Evolutionary conservation across 1,140 invertebrate genomes (phyloP), one percentile per base, ranked within the genome.

Genomic region (Archegozetes longisetosus): DNA sequence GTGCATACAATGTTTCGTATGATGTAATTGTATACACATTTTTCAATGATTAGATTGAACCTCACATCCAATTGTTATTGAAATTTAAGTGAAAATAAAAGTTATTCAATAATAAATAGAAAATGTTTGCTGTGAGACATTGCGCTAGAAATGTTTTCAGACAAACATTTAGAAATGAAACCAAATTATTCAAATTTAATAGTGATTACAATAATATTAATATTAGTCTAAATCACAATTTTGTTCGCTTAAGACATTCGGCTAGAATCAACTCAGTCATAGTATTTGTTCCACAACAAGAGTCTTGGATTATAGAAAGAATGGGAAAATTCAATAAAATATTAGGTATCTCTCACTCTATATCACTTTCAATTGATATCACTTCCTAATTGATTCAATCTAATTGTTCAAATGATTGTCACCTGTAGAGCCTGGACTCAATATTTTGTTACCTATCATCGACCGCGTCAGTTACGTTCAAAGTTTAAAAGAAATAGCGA

Each of bases 391-490:
- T n/a, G n/a, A n/a, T n/a, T n/a, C n/a, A n/a, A n/a, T n/a, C n/a
- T n/a, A n/a, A 40, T 40, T 6, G 17, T 40, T 40, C 32, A 40
- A 17, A 40, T 40, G 32, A 40, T 40, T 40, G 17, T 17, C 32
- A 40, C 17, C 24, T 61, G 63, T 53, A 29, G 56, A 64, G 61
- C 64, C 64, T 40, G 96, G 96, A 6, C 75, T 99, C 2, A 99
- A 98, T 71, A 68, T 98, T 60, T 73, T 98, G 13, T 77, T 95
- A 62, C 96, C 96, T 4, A 73, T 99, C 63, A 73, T 96, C 53
- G 95, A 99, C 74, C 81, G 78, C 73, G 84, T 99, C 9, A 94
- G 87, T 76, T 98, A 99, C 78, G 93, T 98, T 22, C 96, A 99
- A 74, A 93, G 87, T 76, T 75, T 99, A 6, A 98, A 98, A 74